Conservation (phyloP, 2,113 vertebrate genomes). For the Trogon melanurus region DNA sequence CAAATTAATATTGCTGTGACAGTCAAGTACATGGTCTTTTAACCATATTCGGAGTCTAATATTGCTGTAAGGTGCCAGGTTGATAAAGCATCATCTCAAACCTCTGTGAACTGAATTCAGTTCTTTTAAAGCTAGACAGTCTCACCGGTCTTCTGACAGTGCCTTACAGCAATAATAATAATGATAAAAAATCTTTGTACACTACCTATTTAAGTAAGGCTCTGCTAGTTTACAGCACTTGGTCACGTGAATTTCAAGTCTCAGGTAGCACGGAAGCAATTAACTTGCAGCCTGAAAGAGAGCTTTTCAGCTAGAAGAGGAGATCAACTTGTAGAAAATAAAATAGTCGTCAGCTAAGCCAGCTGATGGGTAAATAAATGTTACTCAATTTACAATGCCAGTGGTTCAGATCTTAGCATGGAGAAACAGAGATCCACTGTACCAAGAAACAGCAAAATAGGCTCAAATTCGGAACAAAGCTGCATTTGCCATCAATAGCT, state of each 20-base stretch:
- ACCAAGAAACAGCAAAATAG: background rate
- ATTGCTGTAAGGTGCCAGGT: background rate
- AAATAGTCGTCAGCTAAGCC: background rate
- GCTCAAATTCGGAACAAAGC: background rate
- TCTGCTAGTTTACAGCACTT: background rate
- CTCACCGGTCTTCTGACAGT: constrained; percentile 25
- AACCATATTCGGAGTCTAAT: constrained; percentile 23
- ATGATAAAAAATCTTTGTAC: background rate
- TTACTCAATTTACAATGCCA: background rate
- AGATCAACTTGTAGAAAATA: background rate
- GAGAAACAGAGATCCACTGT: background rate
- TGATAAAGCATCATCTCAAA: constrained; percentile 40
- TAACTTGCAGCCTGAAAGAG: constrained; percentile 7
- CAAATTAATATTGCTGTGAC: constrained; percentile 56
- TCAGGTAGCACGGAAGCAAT: constrained; percentile 16
- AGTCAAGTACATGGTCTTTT: constrained; percentile 27
- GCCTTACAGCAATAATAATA: constrained; percentile 46
- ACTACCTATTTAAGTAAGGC: constrained; percentile 9
- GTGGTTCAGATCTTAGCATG: background rate
- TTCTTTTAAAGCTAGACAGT: background rate
- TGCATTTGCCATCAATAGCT: background rate
- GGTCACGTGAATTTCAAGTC: constrained; percentile 8
- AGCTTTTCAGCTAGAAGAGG: background rate
- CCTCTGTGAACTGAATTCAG: constrained; percentile 25
- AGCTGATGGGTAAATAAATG: background rate